Evolutionary conservation across 2,113 vertebrate species (phyloP), one percentile per base, ranked within the genome.

Genomic region (Progne subis): DNA sequence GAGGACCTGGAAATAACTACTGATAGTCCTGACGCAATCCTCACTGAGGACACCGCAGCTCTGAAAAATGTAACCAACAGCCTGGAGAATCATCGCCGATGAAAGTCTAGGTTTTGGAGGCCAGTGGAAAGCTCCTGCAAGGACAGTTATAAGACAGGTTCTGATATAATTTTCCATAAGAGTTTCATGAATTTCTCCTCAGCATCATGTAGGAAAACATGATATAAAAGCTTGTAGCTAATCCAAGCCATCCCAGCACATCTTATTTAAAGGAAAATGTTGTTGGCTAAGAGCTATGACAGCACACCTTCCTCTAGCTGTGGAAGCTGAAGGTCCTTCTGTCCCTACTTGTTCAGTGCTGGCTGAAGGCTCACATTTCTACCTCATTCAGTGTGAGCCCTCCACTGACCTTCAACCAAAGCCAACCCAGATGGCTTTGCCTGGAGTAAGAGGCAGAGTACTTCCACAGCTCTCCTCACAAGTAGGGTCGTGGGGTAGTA

Each of bases 1-100:
- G 94, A 96, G 71, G 81, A 74, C 88, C 72, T 94, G 88, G 86
- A 97, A 96, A 90, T 84, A 92, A 75, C 72, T 94, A 94, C 78
- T 71, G 43, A 94, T 94, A 61, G 86, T 72, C 90, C 53, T 95
- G 93, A 95, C 21, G 75, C 56, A 91, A 91, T 82, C 89, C 92
- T 43, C 59, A 53, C 47, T 19, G 9, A 77, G 77, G 95, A 91
- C 69, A 93, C 61, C 84, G 68, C 65, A 90, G 59, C 74, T 68
- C 86, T 92, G 44, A 93, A 79, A 96, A 93, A 96, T 9, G 25
- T 43, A 59, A 85, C 84, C 86, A 88, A 67, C 57, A 92, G 87
- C 50, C 68, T 82, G 49, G 46, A 87, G 85, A 83, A 95, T 84
- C 75, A 92, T 55, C 75, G 92, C 61, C 88, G 64, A 92, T 61